Percentiles rank a stretch among this genome's conserved stretches.
Evolutionary conservation across 2,888 invertebrate species (phyloP).

Genomic region (Cephus pulcher): DNA sequence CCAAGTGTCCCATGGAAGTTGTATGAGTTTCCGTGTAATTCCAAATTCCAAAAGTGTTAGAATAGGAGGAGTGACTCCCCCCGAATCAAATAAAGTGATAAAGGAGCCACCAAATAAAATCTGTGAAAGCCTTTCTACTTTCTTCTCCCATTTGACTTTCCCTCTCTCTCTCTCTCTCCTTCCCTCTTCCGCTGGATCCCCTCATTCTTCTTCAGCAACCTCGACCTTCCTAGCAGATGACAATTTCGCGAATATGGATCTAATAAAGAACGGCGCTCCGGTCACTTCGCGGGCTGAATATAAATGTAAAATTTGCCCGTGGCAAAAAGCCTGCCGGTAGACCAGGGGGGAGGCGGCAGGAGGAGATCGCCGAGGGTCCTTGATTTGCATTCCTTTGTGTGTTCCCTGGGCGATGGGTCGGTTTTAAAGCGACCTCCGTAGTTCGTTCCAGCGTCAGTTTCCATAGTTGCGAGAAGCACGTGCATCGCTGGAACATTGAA

Average conservation of each 20-base stretch:
- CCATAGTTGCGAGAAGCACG: neutral
- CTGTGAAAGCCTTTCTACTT: neutral
- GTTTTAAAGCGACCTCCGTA: neutral
- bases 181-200: neutral
- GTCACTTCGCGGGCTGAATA: constrained; percentile 31
- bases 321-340: neutral
- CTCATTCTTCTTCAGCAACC: neutral
- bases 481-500: neutral
- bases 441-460: neutral
- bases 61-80: neutral
- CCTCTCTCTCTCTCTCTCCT: neutral
- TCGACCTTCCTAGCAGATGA: constrained; percentile 31
- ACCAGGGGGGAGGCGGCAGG: neutral
- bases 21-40: neutral
- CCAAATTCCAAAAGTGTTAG: neutral
- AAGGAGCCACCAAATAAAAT: neutral
- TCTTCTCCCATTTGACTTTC: neutral
- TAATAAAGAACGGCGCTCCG: constrained; percentile 16
- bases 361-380: neutral
- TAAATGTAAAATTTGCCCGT: constrained; percentile 30
- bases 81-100: neutral
- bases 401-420: neutral
- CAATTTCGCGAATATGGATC: constrained; percentile 25
- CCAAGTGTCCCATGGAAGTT: neutral
- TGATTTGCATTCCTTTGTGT: constrained; percentile 39